Conservation (phyloP, 2,113 vertebrate genomes). For the Percina caprodes region DNA sequence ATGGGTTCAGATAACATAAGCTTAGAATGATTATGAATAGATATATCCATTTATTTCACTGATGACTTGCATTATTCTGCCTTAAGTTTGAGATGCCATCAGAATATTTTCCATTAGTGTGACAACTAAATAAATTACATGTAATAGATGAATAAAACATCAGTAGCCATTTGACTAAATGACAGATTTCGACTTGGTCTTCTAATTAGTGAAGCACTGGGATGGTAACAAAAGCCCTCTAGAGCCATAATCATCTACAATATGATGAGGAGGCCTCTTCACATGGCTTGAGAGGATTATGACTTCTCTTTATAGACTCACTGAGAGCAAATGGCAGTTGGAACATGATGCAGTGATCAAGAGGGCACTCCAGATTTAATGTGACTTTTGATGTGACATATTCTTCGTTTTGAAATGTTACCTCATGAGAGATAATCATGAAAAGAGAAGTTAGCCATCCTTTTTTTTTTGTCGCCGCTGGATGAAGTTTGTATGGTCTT, state of each 20-base stretch:
- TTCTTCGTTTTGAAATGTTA: conserved; percentile 2
- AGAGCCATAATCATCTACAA: conserved; percentile 13
- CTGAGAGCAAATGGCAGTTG: conserved; percentile 5
- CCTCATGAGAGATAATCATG: background rate
- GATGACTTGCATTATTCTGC: conserved; percentile 12
- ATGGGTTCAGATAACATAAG: background rate
- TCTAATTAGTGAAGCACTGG: conserved; percentile 34
- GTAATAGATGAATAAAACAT: conserved; percentile 21
- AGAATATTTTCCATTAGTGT: background rate
- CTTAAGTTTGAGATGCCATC: background rate
- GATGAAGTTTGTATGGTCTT: background rate
- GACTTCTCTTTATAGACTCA: conserved; percentile 6
- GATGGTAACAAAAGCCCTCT: conserved; percentile 36
- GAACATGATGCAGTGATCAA: conserved; percentile 9
- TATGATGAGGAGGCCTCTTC: conserved; percentile 27
- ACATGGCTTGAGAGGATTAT: conserved; percentile 9
- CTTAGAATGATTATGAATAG: background rate
- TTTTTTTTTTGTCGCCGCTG: background rate
- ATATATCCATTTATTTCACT: background rate
- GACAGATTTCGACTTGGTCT: background rate
- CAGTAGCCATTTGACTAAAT: conserved; percentile 17
- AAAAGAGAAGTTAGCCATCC: background rate
- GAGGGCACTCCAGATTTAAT: background rate
- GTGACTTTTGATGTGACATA: conserved; percentile 10
- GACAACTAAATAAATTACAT: conserved; percentile 4